Evolutionary conservation across 1,140 invertebrate species (phyloP).

Genomic region (Orchestia grillus): DNA sequence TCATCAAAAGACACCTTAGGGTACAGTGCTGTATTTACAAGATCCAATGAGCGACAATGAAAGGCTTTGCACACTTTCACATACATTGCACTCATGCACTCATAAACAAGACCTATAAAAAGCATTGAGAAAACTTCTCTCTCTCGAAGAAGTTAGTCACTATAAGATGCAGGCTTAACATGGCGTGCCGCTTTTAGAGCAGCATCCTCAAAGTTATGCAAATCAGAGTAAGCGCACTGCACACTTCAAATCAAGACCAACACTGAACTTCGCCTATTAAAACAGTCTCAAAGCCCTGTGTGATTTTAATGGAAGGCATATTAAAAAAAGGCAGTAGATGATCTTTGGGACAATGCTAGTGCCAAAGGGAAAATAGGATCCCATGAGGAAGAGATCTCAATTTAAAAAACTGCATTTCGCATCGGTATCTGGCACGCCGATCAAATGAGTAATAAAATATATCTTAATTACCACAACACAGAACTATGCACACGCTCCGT

Average conservation of each 20-base stretch:
- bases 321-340: neutral
- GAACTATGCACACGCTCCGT: neutral
- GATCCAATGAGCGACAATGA: constrained; percentile 45
- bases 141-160: neutral
- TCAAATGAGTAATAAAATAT: neutral
- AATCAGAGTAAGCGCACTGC: neutral
- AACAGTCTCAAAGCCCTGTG: neutral
- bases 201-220: neutral
- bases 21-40: constrained; percentile 47
- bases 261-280: neutral
- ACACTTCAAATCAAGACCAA: neutral
- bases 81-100: constrained; percentile 35
- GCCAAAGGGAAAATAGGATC: neutral
- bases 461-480: neutral
- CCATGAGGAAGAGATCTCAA: neutral
- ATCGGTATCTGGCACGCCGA: neutral
- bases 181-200: neutral
- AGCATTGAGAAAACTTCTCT: neutral
- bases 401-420: neutral
- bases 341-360: neutral
- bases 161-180: neutral
- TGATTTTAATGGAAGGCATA: neutral
- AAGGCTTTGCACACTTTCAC: constrained; percentile 10
- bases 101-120: constrained; percentile 5
- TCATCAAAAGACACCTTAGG: constrained; percentile 55